Evolutionary conservation across 2,888 invertebrate species (phyloP), one percentile per base, ranked within the genome.

Genomic region (Apodemia hepburni): DNA sequence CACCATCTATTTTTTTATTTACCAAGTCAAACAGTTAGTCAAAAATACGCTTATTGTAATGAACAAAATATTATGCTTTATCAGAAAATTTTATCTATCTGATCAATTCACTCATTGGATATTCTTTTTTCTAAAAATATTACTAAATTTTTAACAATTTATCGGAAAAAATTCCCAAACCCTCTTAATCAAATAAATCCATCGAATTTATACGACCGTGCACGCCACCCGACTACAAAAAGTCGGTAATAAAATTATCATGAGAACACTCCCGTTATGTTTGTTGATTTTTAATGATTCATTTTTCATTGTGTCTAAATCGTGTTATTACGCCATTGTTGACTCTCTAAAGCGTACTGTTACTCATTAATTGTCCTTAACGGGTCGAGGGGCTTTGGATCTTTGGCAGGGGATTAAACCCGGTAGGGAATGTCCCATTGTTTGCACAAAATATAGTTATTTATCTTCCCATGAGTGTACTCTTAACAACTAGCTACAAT

Each of bases 291-390:
- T 79, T 77, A 82, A 81, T 82, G 79, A 83, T 81, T 77, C 79
- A 75, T 78, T 75, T 77, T 79, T 77, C 77, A 79, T 80, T 82
- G 77, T 78, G 73, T 70, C 75, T 75, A 81, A 85, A 85, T 84
- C 81, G 76, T 84, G 81, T 84, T 87, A 87, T 84, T 79, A 80
- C 76, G 74, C 81, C 78, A 83, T 82, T 82, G 84, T 84, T 84
- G 80, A 82, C 78, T 83, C 76, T 75, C 79, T 80, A 79, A 84
- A 85, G 85, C 86, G 85, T 76, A 79, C 81, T 82, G 80, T 81
- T 81, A 85, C 75, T 82, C 88, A 89, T 90, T 89, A 85, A 88
- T 86, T 85, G 87, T 85, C 74, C 78, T 80, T 84, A 85, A 87
- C 83, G 79, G 77, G 76, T 73, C 81, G 80, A 84, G 86, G 74